phyloP scores from a whole-genome alignment of 2,113 vertebrate species.

The Numenius arquata region DNA sequence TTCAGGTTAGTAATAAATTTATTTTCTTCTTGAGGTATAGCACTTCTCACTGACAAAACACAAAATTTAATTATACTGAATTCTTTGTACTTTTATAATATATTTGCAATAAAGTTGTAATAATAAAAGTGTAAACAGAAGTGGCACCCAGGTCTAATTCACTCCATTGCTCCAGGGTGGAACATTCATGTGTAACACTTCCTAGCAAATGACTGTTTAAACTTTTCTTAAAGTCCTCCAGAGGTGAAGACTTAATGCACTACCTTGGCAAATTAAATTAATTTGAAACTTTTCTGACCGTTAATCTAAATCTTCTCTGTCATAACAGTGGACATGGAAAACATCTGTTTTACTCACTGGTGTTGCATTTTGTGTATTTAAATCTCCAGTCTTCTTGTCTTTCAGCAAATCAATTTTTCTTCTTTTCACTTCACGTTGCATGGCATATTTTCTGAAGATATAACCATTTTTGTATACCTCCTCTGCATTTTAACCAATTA shows the following conservation, averaged over 20 bases:
- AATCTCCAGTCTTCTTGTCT: neutral
- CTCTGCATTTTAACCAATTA: neutral
- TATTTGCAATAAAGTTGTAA: neutral
- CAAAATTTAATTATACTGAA: neutral
- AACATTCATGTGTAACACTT: neutral
- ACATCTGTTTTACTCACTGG: neutral
- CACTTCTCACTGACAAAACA: neutral
- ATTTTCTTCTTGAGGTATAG: neutral
- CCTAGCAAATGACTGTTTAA: neutral
- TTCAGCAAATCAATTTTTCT: neutral
- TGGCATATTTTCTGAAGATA: neutral
- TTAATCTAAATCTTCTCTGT: neutral
- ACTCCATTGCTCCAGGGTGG: neutral
- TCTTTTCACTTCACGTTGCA: neutral
- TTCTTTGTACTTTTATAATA: neutral
- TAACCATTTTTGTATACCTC: neutral
- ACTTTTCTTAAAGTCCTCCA: neutral
- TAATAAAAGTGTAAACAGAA: neutral
- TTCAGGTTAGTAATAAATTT: neutral
- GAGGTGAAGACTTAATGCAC: neutral
- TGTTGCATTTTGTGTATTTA: neutral
- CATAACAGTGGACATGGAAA: neutral
- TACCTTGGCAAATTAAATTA: neutral
- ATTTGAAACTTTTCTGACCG: neutral
- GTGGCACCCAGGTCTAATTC: neutral